Conservation (phyloP, 2,888 invertebrate genomes). For the Uloborus plumipes region DNA sequence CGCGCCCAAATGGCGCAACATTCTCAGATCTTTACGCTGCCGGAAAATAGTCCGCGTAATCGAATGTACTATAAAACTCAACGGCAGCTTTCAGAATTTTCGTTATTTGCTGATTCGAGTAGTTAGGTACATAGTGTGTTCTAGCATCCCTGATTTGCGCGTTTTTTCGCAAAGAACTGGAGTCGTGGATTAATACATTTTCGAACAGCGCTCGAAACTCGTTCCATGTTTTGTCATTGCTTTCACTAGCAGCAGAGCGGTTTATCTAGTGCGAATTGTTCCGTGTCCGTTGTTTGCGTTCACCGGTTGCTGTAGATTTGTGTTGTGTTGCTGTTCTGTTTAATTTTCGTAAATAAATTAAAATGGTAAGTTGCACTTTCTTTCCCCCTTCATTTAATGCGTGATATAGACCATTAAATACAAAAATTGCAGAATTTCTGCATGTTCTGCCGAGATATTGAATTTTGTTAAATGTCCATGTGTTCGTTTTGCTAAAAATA, state of each 20-base stretch:
- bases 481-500: too few relatives aligned
- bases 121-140: background rate
- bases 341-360: conserved; percentile 31
- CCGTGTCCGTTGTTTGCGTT: conserved; percentile 16
- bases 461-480: too few relatives aligned
- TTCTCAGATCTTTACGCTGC: conserved; percentile 36
- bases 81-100: background rate
- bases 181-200: conserved; percentile 52
- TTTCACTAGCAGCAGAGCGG: conserved; percentile 27
- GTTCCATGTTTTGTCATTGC: conserved; percentile 45
- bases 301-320: conserved; percentile 47
- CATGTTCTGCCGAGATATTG: too few relatives aligned
- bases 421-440: too few relatives aligned
- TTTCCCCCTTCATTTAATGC: background rate
- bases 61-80: conserved; percentile 25
- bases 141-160: background rate
- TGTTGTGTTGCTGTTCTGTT: conserved; percentile 55
- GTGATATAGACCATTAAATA: background rate
- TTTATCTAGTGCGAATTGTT: conserved; percentile 25
- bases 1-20: conserved; percentile 36
- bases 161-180: background rate
- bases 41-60: conserved; percentile 44
- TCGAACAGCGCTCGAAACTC: conserved; percentile 14
- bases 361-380: conserved; percentile 38
- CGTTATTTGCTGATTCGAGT: background rate